Evolutionary conservation across 2,797 vertebrate species (phyloP), one percentile per base, ranked within the genome.

Genomic region (Crocodylus rhombifer): DNA sequence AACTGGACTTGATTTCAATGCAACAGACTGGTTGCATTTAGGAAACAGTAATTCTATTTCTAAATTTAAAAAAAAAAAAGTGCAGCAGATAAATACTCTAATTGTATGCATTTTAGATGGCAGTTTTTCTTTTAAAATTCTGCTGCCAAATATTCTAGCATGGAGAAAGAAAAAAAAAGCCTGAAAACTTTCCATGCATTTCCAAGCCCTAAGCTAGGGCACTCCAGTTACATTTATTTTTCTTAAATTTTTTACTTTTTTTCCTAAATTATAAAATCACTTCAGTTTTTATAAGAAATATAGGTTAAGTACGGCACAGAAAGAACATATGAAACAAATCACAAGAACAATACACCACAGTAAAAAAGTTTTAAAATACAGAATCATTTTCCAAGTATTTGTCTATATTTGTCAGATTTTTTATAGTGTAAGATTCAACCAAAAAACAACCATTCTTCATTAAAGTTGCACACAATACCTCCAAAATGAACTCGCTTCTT

Each of bases 401-500:
- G 61, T 69, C n/a, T 61, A 60, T 9, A 58, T 58, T 63, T n/a
- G 23, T 87, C 67, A 2, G 3, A 28, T 1, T 30, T 69, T 62
- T n/a, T 17, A 75, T n/a, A 36, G 64, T 18, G 21, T n/a, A 25
- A 56, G 80, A 94, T 17, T 74, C 87, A 15, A 21, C 86, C 86
- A 3, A 1, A 7, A 15, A 85, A 3, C 36, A 84, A 15, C 2
- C 28, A 60, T 51, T 76, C 73, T 67, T 90, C 90, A 80, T 51
- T 64, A 82, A 93, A 93, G 58, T 30, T 64, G 18, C 13, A 91
- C 86, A 89, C 85, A 94, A 60, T 98, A 98, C 97, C 98, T 98
- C 98, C 97, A 60, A 97, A 98, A 97, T 94, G 94, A 98, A 98
- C 98, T 98, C 97, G 98, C 95, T 97, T 98, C 97, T 96, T 96